Evolutionary conservation across 2,113 vertebrate genomes (phyloP).

Genomic region (Promerops cafer): DNA sequence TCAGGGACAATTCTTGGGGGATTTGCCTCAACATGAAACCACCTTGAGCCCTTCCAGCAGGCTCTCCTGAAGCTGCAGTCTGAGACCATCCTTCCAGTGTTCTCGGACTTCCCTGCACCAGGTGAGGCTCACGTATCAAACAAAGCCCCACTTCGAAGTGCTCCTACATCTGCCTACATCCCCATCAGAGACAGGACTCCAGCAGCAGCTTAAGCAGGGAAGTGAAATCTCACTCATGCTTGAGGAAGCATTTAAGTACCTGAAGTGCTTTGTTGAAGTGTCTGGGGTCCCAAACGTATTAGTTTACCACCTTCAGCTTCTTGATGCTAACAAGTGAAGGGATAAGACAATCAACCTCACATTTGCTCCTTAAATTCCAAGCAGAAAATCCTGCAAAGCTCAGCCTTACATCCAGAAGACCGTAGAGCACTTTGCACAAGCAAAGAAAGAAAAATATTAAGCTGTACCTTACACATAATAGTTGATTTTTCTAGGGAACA

Average conservation of each 20-base stretch:
- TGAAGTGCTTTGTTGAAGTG: conserved; percentile 10
- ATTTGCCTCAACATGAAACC: background rate
- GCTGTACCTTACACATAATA: background rate
- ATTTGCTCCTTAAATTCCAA: background rate
- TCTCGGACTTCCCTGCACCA: background rate
- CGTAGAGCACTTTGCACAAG: background rate
- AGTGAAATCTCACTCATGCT: background rate
- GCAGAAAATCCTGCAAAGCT: background rate
- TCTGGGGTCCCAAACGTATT: background rate
- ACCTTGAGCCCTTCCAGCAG: background rate
- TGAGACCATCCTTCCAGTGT: background rate
- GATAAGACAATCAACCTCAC: background rate
- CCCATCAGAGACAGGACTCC: background rate
- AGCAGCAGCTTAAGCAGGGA: background rate
- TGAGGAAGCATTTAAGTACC: background rate
- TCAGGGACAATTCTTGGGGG: background rate
- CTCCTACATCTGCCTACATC: background rate
- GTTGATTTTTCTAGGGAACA: conserved; percentile 19
- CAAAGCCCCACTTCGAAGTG: background rate
- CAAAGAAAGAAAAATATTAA: background rate
- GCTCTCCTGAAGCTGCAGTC: background rate
- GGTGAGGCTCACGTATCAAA: background rate
- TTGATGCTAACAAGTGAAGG: background rate
- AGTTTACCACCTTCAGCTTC: background rate
- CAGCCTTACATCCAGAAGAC: background rate